These are phyloP conservation scores for Anticlea derivata DNA, from an alignment of 2,888 invertebrate species.

Conservation along the genomic window DNA sequence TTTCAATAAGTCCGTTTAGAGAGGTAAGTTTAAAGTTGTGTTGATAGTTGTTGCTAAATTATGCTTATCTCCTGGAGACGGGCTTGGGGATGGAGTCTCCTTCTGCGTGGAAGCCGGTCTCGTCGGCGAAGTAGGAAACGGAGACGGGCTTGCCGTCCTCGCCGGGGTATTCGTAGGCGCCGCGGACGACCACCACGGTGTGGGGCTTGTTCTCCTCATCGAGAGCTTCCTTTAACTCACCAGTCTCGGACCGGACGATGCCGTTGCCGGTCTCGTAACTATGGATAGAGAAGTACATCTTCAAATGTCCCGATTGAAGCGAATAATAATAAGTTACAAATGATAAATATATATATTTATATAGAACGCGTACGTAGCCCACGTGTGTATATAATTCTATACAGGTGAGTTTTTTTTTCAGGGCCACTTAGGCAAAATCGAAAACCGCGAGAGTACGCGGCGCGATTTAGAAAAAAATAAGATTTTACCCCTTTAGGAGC, in stretches of 20 bases:
- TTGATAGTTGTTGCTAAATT: not conserved
- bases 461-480: too few species aligned
- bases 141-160: conserved; percentile 81
- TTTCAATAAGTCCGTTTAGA: conserved; percentile 10
- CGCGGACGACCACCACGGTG: conserved; percentile 82
- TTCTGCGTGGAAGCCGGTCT: conserved; percentile 85
- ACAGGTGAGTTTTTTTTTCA: too few species aligned
- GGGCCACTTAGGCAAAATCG: too few species aligned
- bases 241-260: conserved; percentile 80
- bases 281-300: conserved; percentile 1
- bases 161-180: conserved; percentile 83
- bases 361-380: too few species aligned
- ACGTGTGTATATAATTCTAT: too few species aligned
- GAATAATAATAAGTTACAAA: too few species aligned
- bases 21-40: not conserved
- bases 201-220: conserved; percentile 84
- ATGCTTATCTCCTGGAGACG: conserved; percentile 53
- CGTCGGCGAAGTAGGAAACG: conserved; percentile 84
- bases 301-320: too few species aligned
- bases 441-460: too few species aligned
- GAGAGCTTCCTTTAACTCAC: conserved; percentile 65
- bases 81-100: conserved; percentile 85
- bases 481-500: too few species aligned
- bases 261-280: conserved; percentile 80
- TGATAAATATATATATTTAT: too few species aligned